Evolutionary conservation across 2,113 vertebrate species (phyloP), one percentile per base, ranked within the genome.

Genomic region (Callipepla squamata): DNA sequence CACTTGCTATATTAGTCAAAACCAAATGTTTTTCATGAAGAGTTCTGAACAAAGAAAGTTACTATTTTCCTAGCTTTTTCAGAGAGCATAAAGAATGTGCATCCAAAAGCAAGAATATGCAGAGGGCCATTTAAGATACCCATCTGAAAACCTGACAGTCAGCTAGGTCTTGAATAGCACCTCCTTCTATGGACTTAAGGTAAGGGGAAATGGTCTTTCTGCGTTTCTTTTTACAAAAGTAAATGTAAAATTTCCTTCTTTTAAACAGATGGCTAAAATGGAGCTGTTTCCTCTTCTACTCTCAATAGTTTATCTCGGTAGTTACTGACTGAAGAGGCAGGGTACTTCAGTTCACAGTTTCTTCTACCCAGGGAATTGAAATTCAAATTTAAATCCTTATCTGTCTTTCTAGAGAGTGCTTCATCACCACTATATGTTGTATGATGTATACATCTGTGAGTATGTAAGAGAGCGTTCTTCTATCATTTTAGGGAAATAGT

Each of bases 281-380:
- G 63, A 74, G 68, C 68, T 69, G 66, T 79, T 92, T 92, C 65
- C 57, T 83, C 89, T 86, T 70, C 44, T 62, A 53, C 63, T 28
- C 32, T 78, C 51, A 38, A 12, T 40, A 40, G 40, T 77, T 90
- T 85, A 66, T 74, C 57, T 89, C 67, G 44, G 87, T 12, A 96
- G 19, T 74, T 78, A 32, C 36, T 73, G 67, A 14, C 69, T 84
- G 77, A 57, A 94, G 86, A 90, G 83, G 91, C 3, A 87, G 32
- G 38, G 77, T 67, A 67, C 80, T 91, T 95, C 84, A 94, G 28
- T 72, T 89, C 93, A 59, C 89, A 85, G 80, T 58, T 94, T 68
- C 57, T 76, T 65, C 84, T 73, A 61, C 36, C 67, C 74, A 89
- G 74, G 66, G 87, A 91, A 44, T 9, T 91, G 73, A 86, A 89